A percentile compares a stretch with the other conserved stretches of the same genome.
phyloP scores from a whole-genome alignment of 2,797 vertebrate species.

The Malacoraja senta region DNA sequence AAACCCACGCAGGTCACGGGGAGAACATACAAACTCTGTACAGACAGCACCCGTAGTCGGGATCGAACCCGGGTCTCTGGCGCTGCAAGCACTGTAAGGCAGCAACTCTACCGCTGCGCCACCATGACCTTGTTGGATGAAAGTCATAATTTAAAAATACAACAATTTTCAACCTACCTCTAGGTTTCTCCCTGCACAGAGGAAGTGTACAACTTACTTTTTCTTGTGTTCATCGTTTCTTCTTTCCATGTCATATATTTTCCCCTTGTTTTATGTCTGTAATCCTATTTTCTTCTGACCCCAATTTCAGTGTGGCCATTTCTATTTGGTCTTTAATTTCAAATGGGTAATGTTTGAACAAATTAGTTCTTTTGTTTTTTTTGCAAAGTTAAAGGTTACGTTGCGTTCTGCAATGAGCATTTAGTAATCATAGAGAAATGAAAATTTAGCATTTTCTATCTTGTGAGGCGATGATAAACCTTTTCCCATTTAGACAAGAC shows the following conservation, averaged over 20 bases:
- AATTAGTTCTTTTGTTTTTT: background rate
- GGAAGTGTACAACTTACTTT: background rate
- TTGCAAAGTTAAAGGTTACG: background rate
- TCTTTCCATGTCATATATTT: background rate
- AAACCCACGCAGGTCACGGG: too few relatives aligned
- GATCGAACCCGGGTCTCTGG: too few relatives aligned
- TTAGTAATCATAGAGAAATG: background rate
- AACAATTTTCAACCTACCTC: too few relatives aligned
- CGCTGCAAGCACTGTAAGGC: too few relatives aligned
- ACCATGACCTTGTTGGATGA: background rate
- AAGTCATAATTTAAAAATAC: background rate
- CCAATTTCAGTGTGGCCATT: background rate
- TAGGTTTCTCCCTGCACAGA: too few relatives aligned
- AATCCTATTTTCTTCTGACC: background rate
- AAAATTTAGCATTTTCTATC: background rate
- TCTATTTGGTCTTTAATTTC: background rate
- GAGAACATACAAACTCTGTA: too few relatives aligned
- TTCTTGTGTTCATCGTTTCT: background rate
- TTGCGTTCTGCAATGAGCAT: background rate
- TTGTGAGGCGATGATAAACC: background rate
- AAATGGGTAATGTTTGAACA: background rate
- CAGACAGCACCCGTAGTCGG: too few relatives aligned
- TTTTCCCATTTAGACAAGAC: background rate
- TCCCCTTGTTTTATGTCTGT: background rate
- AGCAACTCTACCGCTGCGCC: too few relatives aligned